These are phyloP conservation scores for Baccha elongata DNA, from an alignment of 2,888 invertebrate genomes.

Conservation along the genomic window DNA sequence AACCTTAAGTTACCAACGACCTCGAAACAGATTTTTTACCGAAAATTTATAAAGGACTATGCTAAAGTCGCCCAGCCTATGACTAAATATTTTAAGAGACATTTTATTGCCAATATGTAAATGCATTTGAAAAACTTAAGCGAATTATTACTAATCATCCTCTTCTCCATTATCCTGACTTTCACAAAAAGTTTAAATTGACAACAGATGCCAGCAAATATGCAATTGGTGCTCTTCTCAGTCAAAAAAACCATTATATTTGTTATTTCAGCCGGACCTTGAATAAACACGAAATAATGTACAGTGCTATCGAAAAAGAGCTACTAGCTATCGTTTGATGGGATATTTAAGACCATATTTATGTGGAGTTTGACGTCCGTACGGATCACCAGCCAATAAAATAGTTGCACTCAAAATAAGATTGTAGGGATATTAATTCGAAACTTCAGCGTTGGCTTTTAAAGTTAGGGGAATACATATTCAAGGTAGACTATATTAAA, in stretches of 20 bases:
- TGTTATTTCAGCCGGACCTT: background rate
- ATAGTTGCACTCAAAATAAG: too few relatives aligned
- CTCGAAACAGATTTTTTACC: conserved; percentile 23
- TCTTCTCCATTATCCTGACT: conserved; percentile 11
- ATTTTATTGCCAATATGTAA: conserved; percentile 7
- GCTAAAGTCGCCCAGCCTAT: conserved; percentile 31
- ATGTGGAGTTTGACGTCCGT: too few relatives aligned
- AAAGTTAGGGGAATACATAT: conserved; percentile 42
- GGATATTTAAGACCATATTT: too few relatives aligned
- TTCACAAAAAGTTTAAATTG: conserved; percentile 15
- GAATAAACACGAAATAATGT: conserved; percentile 26
- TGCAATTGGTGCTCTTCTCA: conserved; percentile 10
- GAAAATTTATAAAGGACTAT: conserved; percentile 30
- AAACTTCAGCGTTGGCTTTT: conserved; percentile 43
- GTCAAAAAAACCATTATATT: conserved; percentile 11
- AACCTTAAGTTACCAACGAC: conserved; percentile 29
- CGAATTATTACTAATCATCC: conserved; percentile 1
- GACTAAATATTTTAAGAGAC: conserved; percentile 36
- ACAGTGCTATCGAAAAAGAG: conserved; percentile 38
- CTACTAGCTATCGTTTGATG: too few relatives aligned
- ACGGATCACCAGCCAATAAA: too few relatives aligned
- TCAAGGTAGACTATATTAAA: conserved; percentile 45
- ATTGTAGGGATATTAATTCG: conserved; percentile 24
- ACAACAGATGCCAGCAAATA: conserved; percentile 25
- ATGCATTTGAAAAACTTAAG: conserved; percentile 34